phyloP scores from a whole-genome alignment of 2,797 vertebrate genomes.

The Acipenser transmontanus region DNA sequence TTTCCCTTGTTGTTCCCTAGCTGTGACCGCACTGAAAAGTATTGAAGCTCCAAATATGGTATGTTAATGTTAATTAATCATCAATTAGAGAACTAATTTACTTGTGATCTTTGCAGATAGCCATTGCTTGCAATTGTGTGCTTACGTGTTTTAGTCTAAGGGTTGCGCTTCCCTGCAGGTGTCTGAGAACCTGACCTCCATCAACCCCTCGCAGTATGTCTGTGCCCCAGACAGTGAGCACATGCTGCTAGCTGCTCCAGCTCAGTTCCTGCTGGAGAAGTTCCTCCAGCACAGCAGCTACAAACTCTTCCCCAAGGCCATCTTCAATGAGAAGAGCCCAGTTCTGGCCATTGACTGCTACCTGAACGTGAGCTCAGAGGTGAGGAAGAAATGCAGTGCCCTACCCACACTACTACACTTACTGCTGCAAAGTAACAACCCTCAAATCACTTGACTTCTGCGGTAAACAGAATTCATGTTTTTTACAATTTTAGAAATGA shows the following conservation, averaged over 20 bases:
- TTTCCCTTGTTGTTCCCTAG: neutral
- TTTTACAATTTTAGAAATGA: no score
- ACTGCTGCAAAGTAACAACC: no score
- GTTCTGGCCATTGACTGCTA: conserved; percentile 93
- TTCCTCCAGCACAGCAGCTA: conserved; percentile 87
- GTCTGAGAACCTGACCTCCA: conserved; percentile 65
- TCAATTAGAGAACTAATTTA: no score
- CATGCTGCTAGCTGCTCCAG: conserved; percentile 82
- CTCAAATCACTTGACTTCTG: no score
- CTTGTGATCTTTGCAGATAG: no score
- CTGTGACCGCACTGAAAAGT: no score
- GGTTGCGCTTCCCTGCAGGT: conserved; percentile 56
- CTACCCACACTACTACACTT: no score
- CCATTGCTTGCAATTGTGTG: no score
- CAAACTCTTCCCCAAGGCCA: conserved; percentile 86
- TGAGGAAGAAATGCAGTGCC: conserved; percentile 37
- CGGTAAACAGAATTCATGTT: no score
- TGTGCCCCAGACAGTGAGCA: conserved; percentile 96
- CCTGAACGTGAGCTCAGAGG: conserved; percentile 89
- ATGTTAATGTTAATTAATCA: no score
- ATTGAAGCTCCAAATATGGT: no score
- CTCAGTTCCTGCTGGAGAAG: conserved; percentile 91
- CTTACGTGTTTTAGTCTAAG: neutral
- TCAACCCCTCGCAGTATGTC: conserved; percentile 83
- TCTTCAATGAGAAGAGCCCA: conserved; percentile 78